phyloP scores from a whole-genome alignment of 2,797 vertebrate species.

The Cuculus canorus region DNA sequence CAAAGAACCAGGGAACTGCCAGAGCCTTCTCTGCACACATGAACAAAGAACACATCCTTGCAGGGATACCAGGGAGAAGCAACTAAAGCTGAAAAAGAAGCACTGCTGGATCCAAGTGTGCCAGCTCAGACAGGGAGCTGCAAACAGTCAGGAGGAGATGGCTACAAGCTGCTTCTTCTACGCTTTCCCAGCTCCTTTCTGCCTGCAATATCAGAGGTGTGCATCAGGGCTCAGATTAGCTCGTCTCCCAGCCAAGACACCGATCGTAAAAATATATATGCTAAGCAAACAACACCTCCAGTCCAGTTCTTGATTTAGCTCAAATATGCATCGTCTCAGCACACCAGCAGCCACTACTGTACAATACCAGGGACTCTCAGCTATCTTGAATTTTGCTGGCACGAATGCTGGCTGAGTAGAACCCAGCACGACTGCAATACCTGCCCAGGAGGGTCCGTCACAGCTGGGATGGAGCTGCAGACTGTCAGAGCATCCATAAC shows the following conservation, averaged over 20 bases:
- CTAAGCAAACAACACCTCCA: background rate
- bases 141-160: background rate
- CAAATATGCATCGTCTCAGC: background rate
- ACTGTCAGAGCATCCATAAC: background rate
- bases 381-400: background rate
- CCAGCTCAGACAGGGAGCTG: background rate
- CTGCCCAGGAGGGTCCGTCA: background rate
- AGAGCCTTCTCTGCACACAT: background rate
- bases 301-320: background rate
- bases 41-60: background rate
- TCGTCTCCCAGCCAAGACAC: background rate
- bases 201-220: background rate
- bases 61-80: background rate
- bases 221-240: accelerated
- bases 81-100: background rate
- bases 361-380: accelerated
- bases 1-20: background rate
- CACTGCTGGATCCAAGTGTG: background rate
- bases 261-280: background rate
- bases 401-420: background rate
- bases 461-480: background rate
- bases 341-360: background rate
- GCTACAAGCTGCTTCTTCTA: background rate
- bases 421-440: background rate
- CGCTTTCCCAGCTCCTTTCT: background rate